Conservation (phyloP, 2,888 invertebrate genomes). For the Fragum whitleyi region DNA sequence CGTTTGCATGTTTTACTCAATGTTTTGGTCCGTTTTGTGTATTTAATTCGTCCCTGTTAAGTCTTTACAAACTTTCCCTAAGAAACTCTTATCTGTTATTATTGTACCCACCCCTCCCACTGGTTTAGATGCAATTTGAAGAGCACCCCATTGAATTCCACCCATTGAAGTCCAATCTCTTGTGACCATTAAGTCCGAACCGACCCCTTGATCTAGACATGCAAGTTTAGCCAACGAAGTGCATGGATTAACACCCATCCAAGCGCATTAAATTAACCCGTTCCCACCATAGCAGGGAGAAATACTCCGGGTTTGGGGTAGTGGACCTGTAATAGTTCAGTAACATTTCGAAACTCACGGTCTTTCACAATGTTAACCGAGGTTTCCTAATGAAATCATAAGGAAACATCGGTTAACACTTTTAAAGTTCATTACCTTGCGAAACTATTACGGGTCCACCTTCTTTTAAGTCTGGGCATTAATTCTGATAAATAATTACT, state of each 20-base stretch:
- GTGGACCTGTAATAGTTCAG: no score
- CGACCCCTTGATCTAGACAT: slow-evolving; percentile 56
- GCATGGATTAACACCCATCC: slow-evolving; percentile 31
- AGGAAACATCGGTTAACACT: no score
- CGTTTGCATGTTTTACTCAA: slow-evolving; percentile 49
- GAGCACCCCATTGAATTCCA: slow-evolving; percentile 42
- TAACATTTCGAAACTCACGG: no score
- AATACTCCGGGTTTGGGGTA: no score
- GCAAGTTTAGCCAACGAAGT: slow-evolving; percentile 54
- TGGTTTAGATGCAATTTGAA: slow-evolving; percentile 54
- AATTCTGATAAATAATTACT: no score
- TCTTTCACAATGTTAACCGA: no score
- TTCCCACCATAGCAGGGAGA: neutral
- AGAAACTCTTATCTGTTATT: slow-evolving; percentile 33
- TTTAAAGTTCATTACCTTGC: no score
- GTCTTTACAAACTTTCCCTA: slow-evolving; percentile 37
- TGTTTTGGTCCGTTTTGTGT: slow-evolving; percentile 42
- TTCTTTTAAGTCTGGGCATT: no score
- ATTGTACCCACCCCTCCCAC: slow-evolving; percentile 29
- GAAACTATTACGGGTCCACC: no score
- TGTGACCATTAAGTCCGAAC: slow-evolving; percentile 47
- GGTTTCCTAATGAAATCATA: no score
- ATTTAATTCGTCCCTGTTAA: slow-evolving; percentile 15
- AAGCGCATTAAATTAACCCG: slow-evolving; percentile 26
- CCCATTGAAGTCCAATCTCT: slow-evolving; percentile 39